Conservation (phyloP, 2,113 vertebrate genomes). For the Opisthocomus hoazin region DNA sequence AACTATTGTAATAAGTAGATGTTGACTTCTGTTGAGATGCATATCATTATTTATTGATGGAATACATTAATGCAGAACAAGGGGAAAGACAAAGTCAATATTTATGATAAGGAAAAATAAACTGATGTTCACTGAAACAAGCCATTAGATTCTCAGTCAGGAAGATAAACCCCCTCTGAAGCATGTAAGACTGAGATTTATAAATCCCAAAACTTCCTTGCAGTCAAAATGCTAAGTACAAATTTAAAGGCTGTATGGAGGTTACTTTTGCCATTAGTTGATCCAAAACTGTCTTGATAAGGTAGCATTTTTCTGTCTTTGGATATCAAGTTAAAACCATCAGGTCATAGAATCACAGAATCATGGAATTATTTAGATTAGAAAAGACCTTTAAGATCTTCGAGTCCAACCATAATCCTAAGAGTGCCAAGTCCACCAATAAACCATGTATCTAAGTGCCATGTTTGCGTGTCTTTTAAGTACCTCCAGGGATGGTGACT, state of each 20-base stretch:
- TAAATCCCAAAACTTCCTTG: neutral
- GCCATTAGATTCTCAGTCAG: neutral
- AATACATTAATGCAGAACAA: slow-evolving; percentile 1
- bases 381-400: neutral
- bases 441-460: neutral
- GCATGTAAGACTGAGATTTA: neutral
- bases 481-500: neutral
- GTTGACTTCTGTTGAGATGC: neutral
- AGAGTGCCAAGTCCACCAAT: neutral
- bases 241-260: neutral
- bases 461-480: neutral
- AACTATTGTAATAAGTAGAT: neutral
- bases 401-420: neutral
- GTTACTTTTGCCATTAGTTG: neutral
- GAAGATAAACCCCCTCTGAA: neutral
- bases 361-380: neutral
- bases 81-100: slow-evolving; percentile 22
- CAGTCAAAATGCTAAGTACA: neutral
- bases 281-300: neutral
- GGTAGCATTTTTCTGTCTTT: neutral
- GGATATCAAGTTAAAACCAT: neutral
- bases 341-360: neutral
- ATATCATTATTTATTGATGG: slow-evolving; percentile 26
- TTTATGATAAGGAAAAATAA: slow-evolving; percentile 10
- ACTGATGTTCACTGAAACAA: neutral